Percentiles rank a stretch among this genome's conserved stretches.
phyloP scores from a whole-genome alignment of 2,797 vertebrate species.

The Mus caroli region DNA sequence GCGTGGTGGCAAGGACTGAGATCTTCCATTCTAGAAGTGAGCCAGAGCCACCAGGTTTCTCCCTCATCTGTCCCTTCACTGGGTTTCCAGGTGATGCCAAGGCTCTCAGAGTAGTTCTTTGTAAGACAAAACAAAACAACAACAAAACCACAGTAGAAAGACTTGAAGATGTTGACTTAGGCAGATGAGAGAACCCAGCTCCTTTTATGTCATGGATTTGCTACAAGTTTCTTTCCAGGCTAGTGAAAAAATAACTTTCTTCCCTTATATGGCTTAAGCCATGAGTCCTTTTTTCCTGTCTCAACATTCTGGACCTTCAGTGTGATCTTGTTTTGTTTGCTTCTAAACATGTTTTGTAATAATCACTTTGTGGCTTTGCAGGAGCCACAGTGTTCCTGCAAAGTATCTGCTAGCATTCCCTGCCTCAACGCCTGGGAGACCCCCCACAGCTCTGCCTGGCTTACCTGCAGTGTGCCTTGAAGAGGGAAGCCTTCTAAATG shows the following conservation, averaged over 20 bases:
- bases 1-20: accelerated
- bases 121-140: background rate
- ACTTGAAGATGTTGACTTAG: slow-evolving; percentile 38
- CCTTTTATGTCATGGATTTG: slow-evolving; percentile 34
- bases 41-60: background rate
- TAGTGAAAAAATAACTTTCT: slow-evolving; percentile 70
- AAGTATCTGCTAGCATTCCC: background rate
- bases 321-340: slow-evolving; percentile 70
- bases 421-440: background rate
- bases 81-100: background rate
- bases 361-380: too few relatives aligned
- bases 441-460: too few relatives aligned
- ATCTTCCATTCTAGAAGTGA: background rate
- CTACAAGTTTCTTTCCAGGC: slow-evolving; percentile 44
- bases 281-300: slow-evolving; percentile 57
- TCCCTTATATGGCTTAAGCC: slow-evolving; percentile 74
- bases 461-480: background rate
- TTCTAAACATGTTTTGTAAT: slow-evolving; percentile 63
- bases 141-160: background rate
- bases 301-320: slow-evolving; percentile 65
- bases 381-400: background rate
- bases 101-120: slow-evolving; percentile 37
- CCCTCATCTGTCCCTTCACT: background rate
- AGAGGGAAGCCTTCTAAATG: background rate
- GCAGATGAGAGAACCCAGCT: slow-evolving; percentile 38